A percentile compares a stretch with the other conserved stretches of the same genome.
phyloP scores from a whole-genome alignment of 2,113 vertebrate species.

The Sander vitreus region DNA sequence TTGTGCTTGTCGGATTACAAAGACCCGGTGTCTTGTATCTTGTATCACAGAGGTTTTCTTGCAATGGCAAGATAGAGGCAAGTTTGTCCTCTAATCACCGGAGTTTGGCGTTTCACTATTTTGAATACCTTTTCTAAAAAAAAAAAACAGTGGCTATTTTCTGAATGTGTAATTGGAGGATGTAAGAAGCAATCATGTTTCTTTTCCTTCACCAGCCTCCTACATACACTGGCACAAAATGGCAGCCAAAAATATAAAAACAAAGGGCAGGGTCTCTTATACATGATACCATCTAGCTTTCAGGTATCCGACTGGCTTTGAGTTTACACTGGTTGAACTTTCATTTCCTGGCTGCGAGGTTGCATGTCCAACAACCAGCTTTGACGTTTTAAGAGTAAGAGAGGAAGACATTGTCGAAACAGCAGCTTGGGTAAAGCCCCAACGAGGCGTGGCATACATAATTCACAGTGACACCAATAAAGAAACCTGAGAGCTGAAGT shows the following conservation, averaged over 20 bases:
- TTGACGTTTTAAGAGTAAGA: conserved; percentile 73
- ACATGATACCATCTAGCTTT: conserved; percentile 77
- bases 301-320: conserved; percentile 67
- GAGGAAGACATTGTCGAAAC: conserved; percentile 71
- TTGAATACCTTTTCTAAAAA: conserved; percentile 46
- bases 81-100: conserved; percentile 44
- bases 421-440: conserved; percentile 66
- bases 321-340: conserved; percentile 81
- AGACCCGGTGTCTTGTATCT: conserved; percentile 24
- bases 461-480: conserved; percentile 79
- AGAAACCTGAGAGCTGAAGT: conserved; percentile 71
- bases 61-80: background rate
- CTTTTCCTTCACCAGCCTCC: conserved; percentile 37
- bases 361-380: conserved; percentile 65
- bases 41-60: conserved; percentile 20
- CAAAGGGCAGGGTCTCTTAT: conserved; percentile 59
- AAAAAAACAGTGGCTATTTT: conserved; percentile 30
- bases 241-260: conserved; percentile 60
- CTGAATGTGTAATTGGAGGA: conserved; percentile 53
- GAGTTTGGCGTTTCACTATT: conserved; percentile 49
- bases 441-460: conserved; percentile 65
- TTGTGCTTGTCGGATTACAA: conserved; percentile 50
- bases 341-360: conserved; percentile 76
- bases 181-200: conserved; percentile 52
- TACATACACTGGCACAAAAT: conserved; percentile 37